A percentile compares a stretch with the other conserved stretches of the same genome.
These are phyloP conservation scores for Aphis gossypii DNA, from an alignment of 1,140 invertebrate species.

Conservation along the genomic window DNA sequence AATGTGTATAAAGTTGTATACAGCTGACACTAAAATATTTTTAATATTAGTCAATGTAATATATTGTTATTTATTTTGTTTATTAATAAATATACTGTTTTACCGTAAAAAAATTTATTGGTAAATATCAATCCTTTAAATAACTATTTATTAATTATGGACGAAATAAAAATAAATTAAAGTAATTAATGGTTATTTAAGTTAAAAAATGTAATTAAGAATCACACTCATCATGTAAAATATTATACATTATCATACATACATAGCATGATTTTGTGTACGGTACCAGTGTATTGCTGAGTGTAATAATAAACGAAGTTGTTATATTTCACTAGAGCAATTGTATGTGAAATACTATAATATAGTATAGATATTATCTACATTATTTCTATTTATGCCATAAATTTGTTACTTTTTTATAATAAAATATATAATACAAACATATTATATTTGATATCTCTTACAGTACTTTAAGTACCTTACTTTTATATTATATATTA, in stretches of 20 bases:
- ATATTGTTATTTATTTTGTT: too few relatives aligned
- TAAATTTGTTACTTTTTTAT: neutral
- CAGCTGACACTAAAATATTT: neutral
- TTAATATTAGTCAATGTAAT: too few relatives aligned
- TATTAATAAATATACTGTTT: neutral
- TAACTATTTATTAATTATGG: neutral
- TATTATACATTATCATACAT: neutral
- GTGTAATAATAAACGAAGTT: neutral
- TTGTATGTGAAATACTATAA: neutral
- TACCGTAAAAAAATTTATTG: neutral
- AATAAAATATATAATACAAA: neutral
- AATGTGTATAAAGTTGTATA: neutral
- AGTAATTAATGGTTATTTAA: neutral
- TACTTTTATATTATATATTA: neutral
- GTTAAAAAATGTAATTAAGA: neutral
- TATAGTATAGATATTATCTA: neutral
- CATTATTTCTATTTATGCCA: too few relatives aligned
- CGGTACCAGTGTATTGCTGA: neutral
- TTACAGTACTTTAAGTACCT: neutral
- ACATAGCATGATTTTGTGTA: neutral
- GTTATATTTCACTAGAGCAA: neutral
- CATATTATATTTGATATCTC: neutral
- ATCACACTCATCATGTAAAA: neutral
- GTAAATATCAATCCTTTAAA: neutral
- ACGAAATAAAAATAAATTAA: too few relatives aligned